Evolutionary conservation across 2,888 invertebrate genomes (phyloP).

Genomic region (Cerceris rybyensis): DNA sequence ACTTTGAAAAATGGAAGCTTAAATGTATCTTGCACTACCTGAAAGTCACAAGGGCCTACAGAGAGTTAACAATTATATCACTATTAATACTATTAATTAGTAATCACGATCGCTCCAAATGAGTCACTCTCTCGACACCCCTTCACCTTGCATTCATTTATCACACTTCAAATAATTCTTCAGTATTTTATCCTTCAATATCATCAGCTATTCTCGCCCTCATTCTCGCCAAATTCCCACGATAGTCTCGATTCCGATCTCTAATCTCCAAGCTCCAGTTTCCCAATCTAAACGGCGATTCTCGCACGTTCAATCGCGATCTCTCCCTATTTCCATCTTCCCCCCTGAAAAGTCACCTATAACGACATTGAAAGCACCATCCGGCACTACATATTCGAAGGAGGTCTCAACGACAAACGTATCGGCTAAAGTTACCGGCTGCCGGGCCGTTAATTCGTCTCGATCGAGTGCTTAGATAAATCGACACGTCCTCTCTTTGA

Average conservation of each 20-base stretch:
- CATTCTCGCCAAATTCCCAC: too few relatives aligned
- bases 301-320: conserved; percentile 58
- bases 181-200: too few relatives aligned
- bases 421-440: conserved; percentile 63
- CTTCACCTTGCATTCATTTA: too few relatives aligned
- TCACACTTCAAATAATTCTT: too few relatives aligned
- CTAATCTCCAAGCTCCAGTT: not conserved
- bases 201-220: too few relatives aligned
- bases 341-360: conserved; percentile 23
- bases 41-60: too few relatives aligned
- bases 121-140: too few relatives aligned
- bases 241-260: not conserved
- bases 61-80: too few relatives aligned
- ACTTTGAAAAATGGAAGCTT: too few relatives aligned
- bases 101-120: too few relatives aligned
- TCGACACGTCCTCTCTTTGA: conserved; percentile 63
- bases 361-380: conserved; percentile 36
- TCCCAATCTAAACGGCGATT: conserved; percentile 46
- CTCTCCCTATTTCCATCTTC: conserved; percentile 39
- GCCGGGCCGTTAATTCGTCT: conserved; percentile 71
- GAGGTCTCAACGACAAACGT: conserved; percentile 57
- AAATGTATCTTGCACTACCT: too few relatives aligned
- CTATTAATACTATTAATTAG: too few relatives aligned
- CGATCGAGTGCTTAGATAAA: conserved; percentile 73
- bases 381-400: conserved; percentile 37